Evolutionary conservation across 2,888 invertebrate species (phyloP).

Genomic region (Sesia bembeciformis): DNA sequence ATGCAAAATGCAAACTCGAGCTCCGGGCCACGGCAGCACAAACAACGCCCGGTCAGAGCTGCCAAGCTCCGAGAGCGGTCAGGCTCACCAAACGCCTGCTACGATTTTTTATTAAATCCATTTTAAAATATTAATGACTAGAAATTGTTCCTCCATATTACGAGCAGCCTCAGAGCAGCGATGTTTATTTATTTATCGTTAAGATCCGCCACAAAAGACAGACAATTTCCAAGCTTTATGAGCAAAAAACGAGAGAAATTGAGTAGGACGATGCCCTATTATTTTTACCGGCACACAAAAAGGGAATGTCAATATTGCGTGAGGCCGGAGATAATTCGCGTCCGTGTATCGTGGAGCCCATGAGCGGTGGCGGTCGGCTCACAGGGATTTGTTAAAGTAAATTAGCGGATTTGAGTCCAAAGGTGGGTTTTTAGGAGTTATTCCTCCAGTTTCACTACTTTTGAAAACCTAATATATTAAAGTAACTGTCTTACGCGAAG

Average conservation of each 20-base stretch:
- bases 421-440: no score
- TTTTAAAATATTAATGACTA: no score
- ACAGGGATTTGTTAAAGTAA: not conserved
- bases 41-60: slow-evolving; percentile 27
- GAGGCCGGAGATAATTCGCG: slow-evolving; percentile 21
- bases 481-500: no score
- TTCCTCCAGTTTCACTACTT: no score
- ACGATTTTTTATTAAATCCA: slow-evolving; percentile 13
- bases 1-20: slow-evolving; percentile 51
- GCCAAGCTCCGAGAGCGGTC: no score
- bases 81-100: slow-evolving; percentile 23
- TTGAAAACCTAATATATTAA: no score
- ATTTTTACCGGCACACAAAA: slow-evolving; percentile 29
- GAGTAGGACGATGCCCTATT: slow-evolving; percentile 29
- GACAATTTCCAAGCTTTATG: slow-evolving; percentile 18
- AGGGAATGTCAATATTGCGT: slow-evolving; percentile 44
- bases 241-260: slow-evolving; percentile 29
- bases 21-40: slow-evolving; percentile 20
- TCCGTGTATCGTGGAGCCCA: slow-evolving; percentile 13
- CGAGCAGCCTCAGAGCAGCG: no score
- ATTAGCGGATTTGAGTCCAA: not conserved
- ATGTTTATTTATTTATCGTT: not conserved
- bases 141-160: no score
- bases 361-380: not conserved
- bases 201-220: slow-evolving; percentile 1